Conservation (phyloP, 1,140 invertebrate species). For the Leptoteleia sp. region DNA sequence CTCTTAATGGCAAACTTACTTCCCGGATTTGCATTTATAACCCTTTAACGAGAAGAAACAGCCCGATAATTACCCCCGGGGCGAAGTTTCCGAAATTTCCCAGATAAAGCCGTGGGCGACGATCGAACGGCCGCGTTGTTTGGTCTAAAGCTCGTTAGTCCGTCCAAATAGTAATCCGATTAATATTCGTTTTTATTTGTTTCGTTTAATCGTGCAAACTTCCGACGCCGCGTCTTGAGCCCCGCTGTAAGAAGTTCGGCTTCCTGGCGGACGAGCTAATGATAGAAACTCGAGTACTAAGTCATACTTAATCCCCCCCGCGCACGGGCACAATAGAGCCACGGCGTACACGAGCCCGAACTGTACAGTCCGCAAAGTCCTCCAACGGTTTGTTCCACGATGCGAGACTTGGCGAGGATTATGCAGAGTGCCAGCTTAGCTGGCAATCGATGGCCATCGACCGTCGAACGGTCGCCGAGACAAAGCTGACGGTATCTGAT, state of each 20-base stretch:
- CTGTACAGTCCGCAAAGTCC: slow-evolving; percentile 51
- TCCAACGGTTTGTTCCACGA: slow-evolving; percentile 50
- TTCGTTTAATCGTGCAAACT: slow-evolving; percentile 37
- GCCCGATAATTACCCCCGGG: slow-evolving; percentile 49
- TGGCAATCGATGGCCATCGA: slow-evolving; percentile 68
- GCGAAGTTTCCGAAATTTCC: slow-evolving; percentile 50
- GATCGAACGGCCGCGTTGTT: slow-evolving; percentile 27
- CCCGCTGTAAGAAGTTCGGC: slow-evolving; percentile 53
- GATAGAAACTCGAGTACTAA: slow-evolving; percentile 78
- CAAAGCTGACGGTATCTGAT: slow-evolving; percentile 33
- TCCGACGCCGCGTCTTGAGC: slow-evolving; percentile 29
- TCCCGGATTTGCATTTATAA: slow-evolving; percentile 72
- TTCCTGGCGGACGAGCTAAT: slow-evolving; percentile 69
- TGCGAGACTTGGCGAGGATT: slow-evolving; percentile 66
- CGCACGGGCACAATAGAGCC: slow-evolving; percentile 33
- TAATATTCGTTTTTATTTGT: slow-evolving; percentile 58
- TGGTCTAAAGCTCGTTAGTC: slow-evolving; percentile 44
- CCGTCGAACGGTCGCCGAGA: slow-evolving; percentile 31
- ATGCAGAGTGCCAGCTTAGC: slow-evolving; percentile 71
- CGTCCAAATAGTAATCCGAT: slow-evolving; percentile 53
- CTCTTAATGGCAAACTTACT: slow-evolving; percentile 73
- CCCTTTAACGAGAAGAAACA: slow-evolving; percentile 70
- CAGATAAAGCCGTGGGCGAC: slow-evolving; percentile 41
- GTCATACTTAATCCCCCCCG: slow-evolving; percentile 75
- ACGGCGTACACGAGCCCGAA: slow-evolving; percentile 14